phyloP scores from a whole-genome alignment of 2,888 invertebrate species.

The Stegana nigrithorax region DNA sequence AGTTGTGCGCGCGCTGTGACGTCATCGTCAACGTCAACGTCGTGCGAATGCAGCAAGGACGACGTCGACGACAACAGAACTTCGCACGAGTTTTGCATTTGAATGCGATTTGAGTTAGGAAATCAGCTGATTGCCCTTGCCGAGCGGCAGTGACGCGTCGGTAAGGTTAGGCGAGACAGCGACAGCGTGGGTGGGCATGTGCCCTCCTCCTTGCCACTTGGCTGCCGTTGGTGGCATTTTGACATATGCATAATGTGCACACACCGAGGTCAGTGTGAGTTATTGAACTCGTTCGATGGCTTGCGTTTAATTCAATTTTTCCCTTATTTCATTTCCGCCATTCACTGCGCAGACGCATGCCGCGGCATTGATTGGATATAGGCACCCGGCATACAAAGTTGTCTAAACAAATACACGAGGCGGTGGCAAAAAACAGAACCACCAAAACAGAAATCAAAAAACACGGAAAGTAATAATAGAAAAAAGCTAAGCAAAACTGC shows the following conservation, averaged over 20 bases:
- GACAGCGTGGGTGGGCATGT: not conserved
- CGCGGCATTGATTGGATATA: not conserved
- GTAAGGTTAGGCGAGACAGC: not conserved
- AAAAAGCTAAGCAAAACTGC: not conserved
- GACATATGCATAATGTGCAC: conserved; percentile 7
- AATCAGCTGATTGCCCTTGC: conserved; percentile 33
- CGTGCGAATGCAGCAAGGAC: conserved; percentile 48
- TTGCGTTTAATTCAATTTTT: no score
- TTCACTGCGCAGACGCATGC: conserved; percentile 12
- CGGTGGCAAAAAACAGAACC: not conserved
- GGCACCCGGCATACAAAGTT: not conserved
- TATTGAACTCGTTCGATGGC: not conserved
- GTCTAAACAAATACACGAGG: not conserved
- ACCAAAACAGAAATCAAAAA: not conserved
- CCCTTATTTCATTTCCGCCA: not conserved
- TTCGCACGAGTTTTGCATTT: conserved; percentile 65
- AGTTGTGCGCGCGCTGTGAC: conserved; percentile 35
- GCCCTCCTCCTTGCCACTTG: no score
- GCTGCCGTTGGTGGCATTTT: no score
- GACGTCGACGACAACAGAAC: conserved; percentile 39
- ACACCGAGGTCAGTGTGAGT: not conserved
- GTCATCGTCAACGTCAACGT: conserved; percentile 34
- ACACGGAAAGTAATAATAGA: not conserved
- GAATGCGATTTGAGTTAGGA: conserved; percentile 48
- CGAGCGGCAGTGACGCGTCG: not conserved